Evolutionary conservation across 1,140 invertebrate genomes (phyloP).

Genomic region (Lithobius niger): DNA sequence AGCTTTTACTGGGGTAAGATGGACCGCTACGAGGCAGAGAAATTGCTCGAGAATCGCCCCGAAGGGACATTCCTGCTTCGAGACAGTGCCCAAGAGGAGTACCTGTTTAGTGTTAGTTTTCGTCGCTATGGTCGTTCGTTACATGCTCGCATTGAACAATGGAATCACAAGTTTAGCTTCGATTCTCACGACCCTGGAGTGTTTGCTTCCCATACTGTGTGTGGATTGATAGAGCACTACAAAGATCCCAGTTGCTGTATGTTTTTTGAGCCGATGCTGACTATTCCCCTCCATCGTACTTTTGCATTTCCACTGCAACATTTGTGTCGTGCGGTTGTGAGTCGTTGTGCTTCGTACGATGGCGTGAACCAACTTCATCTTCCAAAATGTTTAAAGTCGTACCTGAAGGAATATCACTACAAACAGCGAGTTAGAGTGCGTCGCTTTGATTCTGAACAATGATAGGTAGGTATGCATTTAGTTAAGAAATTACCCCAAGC

Average conservation of each 20-base stretch:
- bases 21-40: slow-evolving; percentile 76
- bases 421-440: slow-evolving; percentile 82
- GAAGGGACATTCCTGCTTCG: slow-evolving; percentile 91
- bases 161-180: slow-evolving; percentile 90
- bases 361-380: slow-evolving; percentile 49
- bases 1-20: slow-evolving; percentile 87
- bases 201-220: slow-evolving; percentile 75
- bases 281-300: slow-evolving; percentile 73
- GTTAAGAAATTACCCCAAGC: too few species aligned
- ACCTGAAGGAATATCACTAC: slow-evolving; percentile 94
- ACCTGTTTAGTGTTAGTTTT: slow-evolving; percentile 94
- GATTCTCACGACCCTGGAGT: slow-evolving; percentile 94
- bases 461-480: too few species aligned
- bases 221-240: slow-evolving; percentile 87
- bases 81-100: slow-evolving; percentile 95
- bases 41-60: slow-evolving; percentile 76
- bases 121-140: slow-evolving; percentile 85
- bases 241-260: slow-evolving; percentile 95
- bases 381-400: slow-evolving; percentile 72
- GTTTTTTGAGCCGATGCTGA: slow-evolving; percentile 98
- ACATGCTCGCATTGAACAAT: slow-evolving; percentile 93
- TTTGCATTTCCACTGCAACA: slow-evolving; percentile 84
- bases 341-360: slow-evolving; percentile 69
- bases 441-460: slow-evolving; percentile 44
- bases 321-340: slow-evolving; percentile 72